Evolutionary conservation across 1,140 invertebrate genomes (phyloP).

Genomic region (Trachymyrmex cornetzi): DNA sequence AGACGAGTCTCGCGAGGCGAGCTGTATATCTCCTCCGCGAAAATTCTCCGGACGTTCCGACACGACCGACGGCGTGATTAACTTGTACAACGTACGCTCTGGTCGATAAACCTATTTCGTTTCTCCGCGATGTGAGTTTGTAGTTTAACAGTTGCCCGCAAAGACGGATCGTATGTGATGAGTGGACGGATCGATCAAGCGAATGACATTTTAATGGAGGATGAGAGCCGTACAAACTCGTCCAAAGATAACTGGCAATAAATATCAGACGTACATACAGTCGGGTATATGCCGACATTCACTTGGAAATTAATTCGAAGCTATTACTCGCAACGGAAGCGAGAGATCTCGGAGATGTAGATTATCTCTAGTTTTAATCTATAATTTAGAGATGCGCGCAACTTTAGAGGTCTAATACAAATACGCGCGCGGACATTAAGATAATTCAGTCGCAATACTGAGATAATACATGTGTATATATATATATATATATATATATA

Average conservation of each 20-base stretch:
- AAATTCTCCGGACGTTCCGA: conserved; percentile 11
- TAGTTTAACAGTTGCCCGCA: conserved; percentile 37
- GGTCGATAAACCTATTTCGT: conserved; percentile 26
- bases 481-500: no score
- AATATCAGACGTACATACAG: conserved; percentile 19
- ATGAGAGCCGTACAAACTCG: conserved; percentile 9
- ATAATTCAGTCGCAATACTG: conserved; percentile 6
- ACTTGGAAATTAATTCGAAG: conserved; percentile 20
- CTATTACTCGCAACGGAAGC: not conserved
- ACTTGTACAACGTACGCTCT: not conserved
- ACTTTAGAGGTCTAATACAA: not conserved
- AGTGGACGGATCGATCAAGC: conserved; percentile 49
- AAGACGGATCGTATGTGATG: conserved; percentile 42
- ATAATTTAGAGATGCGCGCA: not conserved
- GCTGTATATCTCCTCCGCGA: not conserved
- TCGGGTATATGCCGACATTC: not conserved
- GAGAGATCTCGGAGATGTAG: not conserved
- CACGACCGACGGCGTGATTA: conserved; percentile 22
- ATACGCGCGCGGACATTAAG: not conserved
- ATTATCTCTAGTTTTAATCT: conserved; percentile 48
- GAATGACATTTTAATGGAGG: conserved; percentile 49
- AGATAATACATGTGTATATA: no score
- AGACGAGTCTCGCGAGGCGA: conserved; percentile 55
- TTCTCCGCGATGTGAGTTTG: not conserved
- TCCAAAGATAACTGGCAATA: not conserved